These are phyloP conservation scores for Plecotus auritus DNA, from an alignment of 2,113 vertebrate genomes.

Conservation along the genomic window DNA sequence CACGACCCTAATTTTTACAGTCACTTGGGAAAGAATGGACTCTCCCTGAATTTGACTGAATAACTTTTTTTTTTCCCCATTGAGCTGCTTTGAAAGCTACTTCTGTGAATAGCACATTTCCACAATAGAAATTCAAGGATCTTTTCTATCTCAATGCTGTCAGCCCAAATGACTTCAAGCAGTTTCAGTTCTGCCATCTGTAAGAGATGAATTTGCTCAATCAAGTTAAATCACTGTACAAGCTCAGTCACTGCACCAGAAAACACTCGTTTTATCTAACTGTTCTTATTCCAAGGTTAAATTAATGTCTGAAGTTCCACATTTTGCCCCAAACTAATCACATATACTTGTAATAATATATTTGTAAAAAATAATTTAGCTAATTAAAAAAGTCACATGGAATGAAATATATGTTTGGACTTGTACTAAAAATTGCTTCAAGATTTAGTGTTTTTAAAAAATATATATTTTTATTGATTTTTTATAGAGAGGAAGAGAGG, in stretches of 20 bases:
- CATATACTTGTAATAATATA: background rate
- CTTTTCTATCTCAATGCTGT: constrained; percentile 61
- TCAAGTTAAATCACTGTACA: constrained; percentile 55
- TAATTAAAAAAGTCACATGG: background rate
- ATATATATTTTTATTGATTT: no score
- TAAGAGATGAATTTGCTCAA: constrained; percentile 68
- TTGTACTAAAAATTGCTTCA: background rate
- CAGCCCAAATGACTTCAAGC: constrained; percentile 61
- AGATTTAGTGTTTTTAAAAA: background rate
- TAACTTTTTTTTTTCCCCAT: constrained; percentile 20
- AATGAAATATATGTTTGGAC: background rate
- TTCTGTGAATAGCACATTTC: constrained; percentile 55
- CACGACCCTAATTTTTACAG: constrained; percentile 61
- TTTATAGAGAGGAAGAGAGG: no score
- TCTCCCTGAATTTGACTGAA: constrained; percentile 60
- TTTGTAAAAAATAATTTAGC: background rate
- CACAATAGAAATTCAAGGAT: constrained; percentile 64
- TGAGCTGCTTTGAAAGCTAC: constrained; percentile 51
- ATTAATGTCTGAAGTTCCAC: background rate
- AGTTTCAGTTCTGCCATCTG: constrained; percentile 48
- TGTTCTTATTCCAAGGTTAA: constrained; percentile 41
- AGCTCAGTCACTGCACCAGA: constrained; percentile 18
- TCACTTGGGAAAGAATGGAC: constrained; percentile 61
- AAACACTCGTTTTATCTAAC: constrained; percentile 9
- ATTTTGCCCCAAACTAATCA: background rate